A percentile compares a stretch with the other conserved stretches of the same genome.
These are phyloP conservation scores for Pammene aurita DNA, from an alignment of 2,888 invertebrate species.

Conservation along the genomic window DNA sequence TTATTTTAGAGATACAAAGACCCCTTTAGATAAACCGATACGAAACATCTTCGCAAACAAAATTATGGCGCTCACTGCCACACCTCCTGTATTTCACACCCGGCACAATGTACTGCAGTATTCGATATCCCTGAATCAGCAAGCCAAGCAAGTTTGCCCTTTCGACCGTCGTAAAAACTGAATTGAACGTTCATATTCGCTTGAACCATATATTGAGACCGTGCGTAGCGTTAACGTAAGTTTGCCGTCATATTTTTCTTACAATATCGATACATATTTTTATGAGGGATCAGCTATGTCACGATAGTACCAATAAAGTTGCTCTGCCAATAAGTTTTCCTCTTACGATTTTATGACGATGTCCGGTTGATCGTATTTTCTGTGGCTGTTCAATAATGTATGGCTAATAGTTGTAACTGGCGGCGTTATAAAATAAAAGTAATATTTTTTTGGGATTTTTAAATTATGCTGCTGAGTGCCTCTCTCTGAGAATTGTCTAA, in stretches of 20 bases:
- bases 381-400: constrained; percentile 39
- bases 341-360: constrained; percentile 72
- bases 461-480: too few species aligned
- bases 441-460: too few species aligned
- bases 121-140: constrained; percentile 62
- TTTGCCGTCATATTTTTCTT: constrained; percentile 66
- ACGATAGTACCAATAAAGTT: constrained; percentile 77
- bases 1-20: constrained; percentile 32
- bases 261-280: constrained; percentile 78
- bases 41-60: constrained; percentile 52
- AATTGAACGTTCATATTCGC: constrained; percentile 65
- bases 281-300: constrained; percentile 77
- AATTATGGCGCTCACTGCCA: constrained; percentile 57
- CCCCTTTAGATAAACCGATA: constrained; percentile 34
- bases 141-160: constrained; percentile 58
- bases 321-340: constrained; percentile 73
- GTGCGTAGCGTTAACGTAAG: constrained; percentile 53
- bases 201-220: constrained; percentile 51
- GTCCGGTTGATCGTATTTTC: constrained; percentile 61
- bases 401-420: constrained; percentile 26
- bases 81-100: constrained; percentile 57
- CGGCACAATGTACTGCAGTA: constrained; percentile 56
- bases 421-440: background rate
- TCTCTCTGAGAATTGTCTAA: too few species aligned
- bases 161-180: constrained; percentile 56